These are phyloP conservation scores for Temnothorax rugatulus DNA, from an alignment of 2,888 invertebrate species.

Conservation along the genomic window DNA sequence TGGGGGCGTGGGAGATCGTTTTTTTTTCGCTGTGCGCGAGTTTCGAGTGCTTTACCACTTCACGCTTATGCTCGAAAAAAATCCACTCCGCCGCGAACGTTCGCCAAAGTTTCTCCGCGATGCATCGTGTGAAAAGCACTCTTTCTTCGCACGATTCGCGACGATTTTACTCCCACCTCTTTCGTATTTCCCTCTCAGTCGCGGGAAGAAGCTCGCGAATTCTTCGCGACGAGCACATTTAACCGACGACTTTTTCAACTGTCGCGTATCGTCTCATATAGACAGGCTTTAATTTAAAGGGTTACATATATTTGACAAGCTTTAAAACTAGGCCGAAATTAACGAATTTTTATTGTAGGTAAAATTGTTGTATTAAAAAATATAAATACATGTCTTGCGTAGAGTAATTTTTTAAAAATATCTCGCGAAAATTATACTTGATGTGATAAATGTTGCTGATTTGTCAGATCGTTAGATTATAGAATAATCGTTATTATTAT, in stretches of 20 bases:
- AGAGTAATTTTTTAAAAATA: too few relatives aligned
- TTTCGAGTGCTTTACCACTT: constrained; percentile 47
- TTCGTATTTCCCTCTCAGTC: not conserved
- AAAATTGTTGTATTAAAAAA: too few relatives aligned
- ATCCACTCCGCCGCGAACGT: constrained; percentile 43
- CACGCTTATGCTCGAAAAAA: constrained; percentile 59
- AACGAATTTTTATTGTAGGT: too few relatives aligned
- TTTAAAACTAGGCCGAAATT: too few relatives aligned
- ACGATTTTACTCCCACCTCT: not conserved
- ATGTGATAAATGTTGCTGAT: not conserved
- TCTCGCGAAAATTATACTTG: not conserved
- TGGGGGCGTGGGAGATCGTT: not conserved
- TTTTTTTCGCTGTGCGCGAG: constrained; percentile 52
- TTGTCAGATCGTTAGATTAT: not conserved
- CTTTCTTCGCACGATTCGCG: constrained; percentile 5
- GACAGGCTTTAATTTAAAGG: constrained; percentile 20
- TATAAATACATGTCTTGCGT: too few relatives aligned
- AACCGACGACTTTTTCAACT: constrained; percentile 47
- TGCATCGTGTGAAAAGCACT: not conserved
- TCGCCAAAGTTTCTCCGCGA: constrained; percentile 52
- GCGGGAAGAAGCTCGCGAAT: not conserved
- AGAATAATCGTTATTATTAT: not conserved
- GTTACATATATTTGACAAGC: too few relatives aligned
- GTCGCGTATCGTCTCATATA: constrained; percentile 25
- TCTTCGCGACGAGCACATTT: constrained; percentile 25